These are phyloP conservation scores for Tetranychus truncatus DNA, from an alignment of 2,888 invertebrate genomes.

Conservation along the genomic window DNA sequence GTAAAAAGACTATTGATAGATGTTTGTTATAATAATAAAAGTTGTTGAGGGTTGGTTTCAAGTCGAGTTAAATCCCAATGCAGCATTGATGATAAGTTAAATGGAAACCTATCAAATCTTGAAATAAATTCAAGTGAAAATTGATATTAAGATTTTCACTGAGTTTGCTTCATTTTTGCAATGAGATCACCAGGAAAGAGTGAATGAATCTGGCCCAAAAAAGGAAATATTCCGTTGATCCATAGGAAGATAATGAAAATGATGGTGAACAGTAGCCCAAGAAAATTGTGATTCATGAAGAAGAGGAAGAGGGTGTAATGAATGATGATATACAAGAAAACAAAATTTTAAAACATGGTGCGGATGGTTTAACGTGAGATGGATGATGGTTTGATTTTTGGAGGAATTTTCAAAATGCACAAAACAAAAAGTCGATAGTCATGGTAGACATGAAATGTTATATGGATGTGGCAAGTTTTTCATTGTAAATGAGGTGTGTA, in stretches of 20 bases:
- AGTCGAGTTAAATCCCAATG: neutral
- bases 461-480: neutral
- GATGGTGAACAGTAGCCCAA: too few species aligned
- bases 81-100: neutral
- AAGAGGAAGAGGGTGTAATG: neutral
- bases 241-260: neutral
- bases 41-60: neutral
- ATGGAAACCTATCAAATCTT: neutral
- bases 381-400: neutral
- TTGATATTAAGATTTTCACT: neutral
- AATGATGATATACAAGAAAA: neutral
- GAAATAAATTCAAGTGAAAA: neutral
- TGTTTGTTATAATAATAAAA: neutral
- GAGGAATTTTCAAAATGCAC: neutral
- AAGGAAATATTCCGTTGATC: neutral
- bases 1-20: neutral
- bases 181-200: neutral
- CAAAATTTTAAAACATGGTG: neutral
- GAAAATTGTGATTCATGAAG: neutral
- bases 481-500: neutral
- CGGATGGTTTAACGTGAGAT: constrained; percentile 1
- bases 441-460: neutral
- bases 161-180: neutral
- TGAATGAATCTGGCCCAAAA: neutral
- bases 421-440: neutral